These are phyloP conservation scores for Hemicordylus capensis DNA, from an alignment of 2,113 vertebrate genomes.

Conservation along the genomic window DNA sequence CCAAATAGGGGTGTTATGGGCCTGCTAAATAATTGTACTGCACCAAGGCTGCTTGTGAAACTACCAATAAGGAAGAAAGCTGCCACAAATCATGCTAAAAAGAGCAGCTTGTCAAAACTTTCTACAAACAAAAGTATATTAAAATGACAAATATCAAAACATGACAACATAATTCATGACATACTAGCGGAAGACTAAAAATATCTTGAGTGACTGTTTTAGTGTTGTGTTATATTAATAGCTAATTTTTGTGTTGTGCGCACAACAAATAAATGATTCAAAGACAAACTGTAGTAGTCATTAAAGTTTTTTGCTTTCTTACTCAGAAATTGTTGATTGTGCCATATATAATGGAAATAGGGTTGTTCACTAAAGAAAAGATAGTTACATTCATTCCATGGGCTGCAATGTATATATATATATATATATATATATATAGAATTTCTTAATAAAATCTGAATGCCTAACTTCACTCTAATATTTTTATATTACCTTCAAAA, in stretches of 20 bases:
- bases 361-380: background rate
- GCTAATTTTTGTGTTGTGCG: constrained; percentile 47
- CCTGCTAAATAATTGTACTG: constrained; percentile 67
- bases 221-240: constrained; percentile 39
- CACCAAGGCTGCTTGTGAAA: constrained; percentile 47
- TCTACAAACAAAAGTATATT: constrained; percentile 47
- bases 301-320: constrained; percentile 54
- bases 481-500: constrained; percentile 10
- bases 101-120: constrained; percentile 52
- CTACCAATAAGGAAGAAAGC: constrained; percentile 63
- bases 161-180: constrained; percentile 32
- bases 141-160: constrained; percentile 33
- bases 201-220: constrained; percentile 35
- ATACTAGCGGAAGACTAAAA: constrained; percentile 35
- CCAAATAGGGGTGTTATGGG: constrained; percentile 73
- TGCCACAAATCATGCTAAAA: constrained; percentile 51
- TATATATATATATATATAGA: no score
- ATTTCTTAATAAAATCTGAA: background rate
- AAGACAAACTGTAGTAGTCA: constrained; percentile 44
- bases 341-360: constrained; percentile 39
- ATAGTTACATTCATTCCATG: background rate
- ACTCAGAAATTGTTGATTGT: constrained; percentile 60
- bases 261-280: constrained; percentile 58
- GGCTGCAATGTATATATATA: no score
- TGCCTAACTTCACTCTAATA: background rate